Conservation (phyloP, 2,797 vertebrate species). For the Champsocephalus esox region DNA sequence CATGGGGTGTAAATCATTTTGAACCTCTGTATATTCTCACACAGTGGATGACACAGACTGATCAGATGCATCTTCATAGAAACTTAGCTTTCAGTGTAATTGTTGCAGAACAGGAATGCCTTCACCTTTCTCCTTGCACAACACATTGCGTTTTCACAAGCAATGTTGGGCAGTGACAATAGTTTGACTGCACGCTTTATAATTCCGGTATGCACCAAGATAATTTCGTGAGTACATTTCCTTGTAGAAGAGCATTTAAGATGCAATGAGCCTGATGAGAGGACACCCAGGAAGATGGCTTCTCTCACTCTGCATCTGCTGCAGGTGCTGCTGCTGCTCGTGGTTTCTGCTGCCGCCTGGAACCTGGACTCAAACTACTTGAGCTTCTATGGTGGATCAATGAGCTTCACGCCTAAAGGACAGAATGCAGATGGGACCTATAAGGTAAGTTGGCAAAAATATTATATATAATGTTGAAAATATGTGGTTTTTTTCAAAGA, state of each 20-base stretch:
- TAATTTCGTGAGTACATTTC: neutral
- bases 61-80: too few species aligned
- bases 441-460: neutral
- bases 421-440: conserved; percentile 20
- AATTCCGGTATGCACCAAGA: neutral
- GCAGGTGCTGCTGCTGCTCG: conserved; percentile 42
- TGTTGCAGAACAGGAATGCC: too few species aligned
- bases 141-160: too few species aligned
- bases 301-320: conserved; percentile 16
- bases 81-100: too few species aligned
- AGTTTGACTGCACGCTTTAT: neutral
- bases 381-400: conserved; percentile 19
- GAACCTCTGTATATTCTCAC: too few species aligned
- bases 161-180: too few species aligned
- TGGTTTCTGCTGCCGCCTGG: conserved; percentile 14
- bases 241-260: conserved; percentile 7
- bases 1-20: too few species aligned
- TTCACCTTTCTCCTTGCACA: too few species aligned
- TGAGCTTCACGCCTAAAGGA: conserved; percentile 45
- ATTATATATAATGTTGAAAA: too few species aligned
- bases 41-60: too few species aligned
- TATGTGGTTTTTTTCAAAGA: too few species aligned
- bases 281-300: conserved; percentile 28
- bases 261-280: neutral
- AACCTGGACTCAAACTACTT: too few species aligned